phyloP scores from a whole-genome alignment of 2,113 vertebrate species.

The Lagopus muta region DNA sequence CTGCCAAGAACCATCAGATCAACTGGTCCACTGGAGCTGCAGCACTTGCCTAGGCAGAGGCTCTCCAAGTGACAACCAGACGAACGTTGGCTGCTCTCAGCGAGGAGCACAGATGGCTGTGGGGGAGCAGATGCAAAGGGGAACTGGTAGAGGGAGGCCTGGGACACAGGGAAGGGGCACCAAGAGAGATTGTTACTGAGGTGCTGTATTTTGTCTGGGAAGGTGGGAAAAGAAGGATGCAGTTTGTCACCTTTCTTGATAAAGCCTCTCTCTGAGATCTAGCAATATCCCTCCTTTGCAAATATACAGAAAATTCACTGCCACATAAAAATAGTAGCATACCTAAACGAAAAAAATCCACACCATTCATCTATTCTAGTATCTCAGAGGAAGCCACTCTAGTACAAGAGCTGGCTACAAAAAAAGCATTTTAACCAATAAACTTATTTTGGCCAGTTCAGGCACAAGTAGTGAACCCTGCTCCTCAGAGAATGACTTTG shows the following conservation, averaged over 20 bases:
- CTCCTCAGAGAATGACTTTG: neutral
- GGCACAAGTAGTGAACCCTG: neutral
- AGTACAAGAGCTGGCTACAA: neutral
- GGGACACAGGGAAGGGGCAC: neutral
- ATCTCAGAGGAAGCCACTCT: neutral
- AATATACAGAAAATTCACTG: neutral
- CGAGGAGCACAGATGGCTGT: conserved; percentile 27
- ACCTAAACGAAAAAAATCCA: neutral
- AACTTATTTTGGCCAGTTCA: neutral
- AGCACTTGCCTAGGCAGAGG: conserved; percentile 28
- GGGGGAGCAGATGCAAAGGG: neutral
- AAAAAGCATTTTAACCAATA: neutral
- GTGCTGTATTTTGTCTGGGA: neutral
- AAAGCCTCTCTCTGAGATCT: neutral
- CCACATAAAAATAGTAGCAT: neutral
- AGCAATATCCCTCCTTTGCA: neutral
- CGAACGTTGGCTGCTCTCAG: neutral
- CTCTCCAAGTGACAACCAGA: conserved; percentile 33
- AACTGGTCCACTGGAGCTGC: conserved; percentile 9
- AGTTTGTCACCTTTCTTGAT: neutral
- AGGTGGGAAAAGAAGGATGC: neutral
- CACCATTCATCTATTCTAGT: neutral
- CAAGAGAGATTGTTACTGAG: neutral
- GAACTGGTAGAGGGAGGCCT: neutral
- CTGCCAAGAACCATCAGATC: conserved; percentile 53